Conservation (phyloP, 2,113 vertebrate species). For the Poeciliopsis occidentalis region DNA sequence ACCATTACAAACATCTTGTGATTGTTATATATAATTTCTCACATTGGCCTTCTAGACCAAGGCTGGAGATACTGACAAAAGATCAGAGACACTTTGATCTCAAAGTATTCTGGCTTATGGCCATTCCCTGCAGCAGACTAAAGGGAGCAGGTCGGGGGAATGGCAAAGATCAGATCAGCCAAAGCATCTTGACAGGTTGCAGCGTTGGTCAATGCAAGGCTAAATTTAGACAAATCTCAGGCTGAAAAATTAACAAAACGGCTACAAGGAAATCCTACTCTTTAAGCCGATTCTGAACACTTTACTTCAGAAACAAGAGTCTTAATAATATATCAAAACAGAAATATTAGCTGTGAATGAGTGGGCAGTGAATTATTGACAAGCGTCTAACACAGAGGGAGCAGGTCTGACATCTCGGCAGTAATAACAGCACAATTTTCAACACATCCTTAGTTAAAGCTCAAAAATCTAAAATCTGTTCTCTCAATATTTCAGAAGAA, state of each 20-base stretch:
- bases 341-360: conserved; percentile 37
- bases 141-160: conserved; percentile 7
- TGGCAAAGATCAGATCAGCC: background rate
- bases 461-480: conserved; percentile 25
- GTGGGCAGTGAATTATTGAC: conserved; percentile 54
- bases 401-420: conserved; percentile 42
- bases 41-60: no score
- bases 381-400: conserved; percentile 42
- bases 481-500: background rate
- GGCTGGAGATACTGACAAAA: background rate
- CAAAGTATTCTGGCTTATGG: background rate
- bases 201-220: background rate
- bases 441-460: conserved; percentile 27
- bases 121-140: conserved; percentile 4
- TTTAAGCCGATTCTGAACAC: background rate
- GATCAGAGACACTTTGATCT: background rate
- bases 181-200: background rate
- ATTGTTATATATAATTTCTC: background rate
- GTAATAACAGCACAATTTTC: conserved; percentile 46
- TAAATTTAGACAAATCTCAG: background rate
- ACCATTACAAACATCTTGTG: background rate
- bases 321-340: conserved; percentile 40
- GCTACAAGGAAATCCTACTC: background rate
- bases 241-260: no score
- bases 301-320: conserved; percentile 26